Percentiles rank a stretch among this genome's conserved stretches.
These are phyloP conservation scores for Coranthus polyacanthus DNA, from an alignment of 2,797 vertebrate genomes.

Conservation along the genomic window DNA sequence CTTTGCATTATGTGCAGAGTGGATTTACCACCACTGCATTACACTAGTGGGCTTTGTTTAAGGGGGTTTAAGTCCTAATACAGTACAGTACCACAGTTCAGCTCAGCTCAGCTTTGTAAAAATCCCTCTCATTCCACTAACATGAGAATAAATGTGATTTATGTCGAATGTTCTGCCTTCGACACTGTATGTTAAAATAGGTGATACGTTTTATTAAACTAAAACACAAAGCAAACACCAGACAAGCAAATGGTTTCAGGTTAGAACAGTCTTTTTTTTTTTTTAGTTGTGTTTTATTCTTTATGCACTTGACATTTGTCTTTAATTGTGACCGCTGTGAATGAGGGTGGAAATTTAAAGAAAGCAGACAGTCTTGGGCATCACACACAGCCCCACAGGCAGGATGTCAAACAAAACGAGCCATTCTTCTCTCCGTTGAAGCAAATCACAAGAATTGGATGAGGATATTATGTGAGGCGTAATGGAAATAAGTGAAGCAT, in stretches of 20 bases:
- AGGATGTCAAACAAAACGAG: constrained; percentile 22
- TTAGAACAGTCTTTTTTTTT: background rate
- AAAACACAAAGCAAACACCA: background rate
- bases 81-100: background rate
- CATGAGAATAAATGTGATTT: background rate
- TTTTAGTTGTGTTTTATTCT: background rate
- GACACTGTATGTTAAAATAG: too few relatives aligned
- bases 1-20: background rate
- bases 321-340: constrained; percentile 29
- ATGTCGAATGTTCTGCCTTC: too few relatives aligned
- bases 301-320: background rate
- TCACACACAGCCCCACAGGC: constrained; percentile 27
- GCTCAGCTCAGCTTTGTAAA: constrained; percentile 18
- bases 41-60: constrained; percentile 40
- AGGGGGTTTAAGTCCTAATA: constrained; percentile 22
- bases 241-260: background rate
- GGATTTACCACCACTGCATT: constrained; percentile 14
- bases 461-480: constrained; percentile 29
- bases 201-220: too few relatives aligned
- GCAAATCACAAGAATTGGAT: constrained; percentile 55
- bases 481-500: constrained; percentile 1
- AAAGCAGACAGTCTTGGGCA: constrained; percentile 43
- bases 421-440: constrained; percentile 45
- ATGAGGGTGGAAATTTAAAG: constrained; percentile 33
- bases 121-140: constrained; percentile 28